Percentiles rank a stretch among this genome's conserved stretches.
phyloP scores from a whole-genome alignment of 1,140 invertebrate genomes.

The Eriocheir sinensis region DNA sequence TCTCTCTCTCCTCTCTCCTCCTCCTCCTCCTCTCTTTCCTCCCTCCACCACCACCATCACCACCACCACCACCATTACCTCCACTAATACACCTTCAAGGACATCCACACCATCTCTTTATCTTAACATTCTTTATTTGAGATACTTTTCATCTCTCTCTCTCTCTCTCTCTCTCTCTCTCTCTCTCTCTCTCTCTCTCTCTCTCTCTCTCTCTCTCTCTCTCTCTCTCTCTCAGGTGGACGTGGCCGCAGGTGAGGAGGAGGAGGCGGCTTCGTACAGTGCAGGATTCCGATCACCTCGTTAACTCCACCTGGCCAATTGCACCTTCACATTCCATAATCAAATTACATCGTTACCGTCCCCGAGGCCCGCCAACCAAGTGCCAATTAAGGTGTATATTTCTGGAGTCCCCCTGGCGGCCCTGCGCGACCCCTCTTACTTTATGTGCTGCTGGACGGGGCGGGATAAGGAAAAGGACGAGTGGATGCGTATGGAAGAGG shows the following conservation, averaged over 20 bases:
- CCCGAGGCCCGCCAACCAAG: conserved; percentile 40
- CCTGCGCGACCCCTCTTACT: not conserved
- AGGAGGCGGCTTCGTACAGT: too few species aligned
- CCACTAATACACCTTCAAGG: too few species aligned
- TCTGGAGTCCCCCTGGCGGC: conserved; percentile 19
- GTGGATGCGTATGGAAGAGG: conserved; percentile 5
- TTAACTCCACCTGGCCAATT: conserved; percentile 39
- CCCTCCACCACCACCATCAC: not conserved
- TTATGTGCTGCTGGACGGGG: conserved; percentile 34
- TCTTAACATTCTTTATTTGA: not conserved
- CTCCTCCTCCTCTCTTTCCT: not conserved
- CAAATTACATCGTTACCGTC: conserved; percentile 53
- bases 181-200: too few species aligned
- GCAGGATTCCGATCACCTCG: conserved; percentile 42
- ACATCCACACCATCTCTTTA: not conserved
- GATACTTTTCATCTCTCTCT: too few species aligned
- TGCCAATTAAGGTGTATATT: conserved; percentile 57
- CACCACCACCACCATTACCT: not conserved
- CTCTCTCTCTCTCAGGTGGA: not conserved
- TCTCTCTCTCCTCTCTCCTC: not conserved
- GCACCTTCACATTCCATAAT: conserved; percentile 47
- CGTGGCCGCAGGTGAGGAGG: too few species aligned
- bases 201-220: not conserved
- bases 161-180: too few species aligned
- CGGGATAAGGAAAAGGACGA: not conserved